A percentile compares a stretch with the other conserved stretches of the same genome.
Conservation (phyloP, 2,888 invertebrate species). For the Spodoptera littoralis region DNA sequence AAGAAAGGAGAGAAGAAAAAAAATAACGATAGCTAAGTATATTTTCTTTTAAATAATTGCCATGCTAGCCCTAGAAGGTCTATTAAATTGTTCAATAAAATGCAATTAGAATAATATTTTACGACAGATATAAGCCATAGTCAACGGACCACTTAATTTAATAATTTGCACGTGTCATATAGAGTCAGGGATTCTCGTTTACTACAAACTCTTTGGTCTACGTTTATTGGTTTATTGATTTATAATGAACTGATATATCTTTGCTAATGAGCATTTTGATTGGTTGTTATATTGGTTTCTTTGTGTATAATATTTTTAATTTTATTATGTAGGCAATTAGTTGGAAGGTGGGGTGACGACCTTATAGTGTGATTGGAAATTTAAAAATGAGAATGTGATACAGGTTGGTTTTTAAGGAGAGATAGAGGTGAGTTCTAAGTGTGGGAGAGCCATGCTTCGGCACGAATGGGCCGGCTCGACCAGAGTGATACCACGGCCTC, state of each 20-base stretch:
- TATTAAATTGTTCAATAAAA: constrained; percentile 39
- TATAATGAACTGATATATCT: constrained; percentile 9
- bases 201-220: constrained; percentile 18
- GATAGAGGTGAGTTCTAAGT: too few relatives aligned
- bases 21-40: constrained; percentile 30
- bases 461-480: too few relatives aligned
- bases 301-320: too few relatives aligned
- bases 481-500: too few relatives aligned
- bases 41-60: constrained; percentile 19
- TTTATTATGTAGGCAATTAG: too few relatives aligned
- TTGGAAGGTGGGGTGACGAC: too few relatives aligned
- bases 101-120: constrained; percentile 39
- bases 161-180: constrained; percentile 28
- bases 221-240: constrained; percentile 23
- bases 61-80: neutral
- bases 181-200: constrained; percentile 17
- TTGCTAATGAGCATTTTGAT: neutral
- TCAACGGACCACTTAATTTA: neutral
- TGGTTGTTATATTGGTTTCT: too few relatives aligned
- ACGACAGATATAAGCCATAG: constrained; percentile 10
- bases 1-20: too few relatives aligned
- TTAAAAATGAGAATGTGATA: too few relatives aligned
- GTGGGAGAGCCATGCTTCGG: too few relatives aligned
- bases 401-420: too few relatives aligned
- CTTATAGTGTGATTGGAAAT: too few relatives aligned